Conservation (phyloP, 2,113 vertebrate species). For the Quiscalus mexicanus region DNA sequence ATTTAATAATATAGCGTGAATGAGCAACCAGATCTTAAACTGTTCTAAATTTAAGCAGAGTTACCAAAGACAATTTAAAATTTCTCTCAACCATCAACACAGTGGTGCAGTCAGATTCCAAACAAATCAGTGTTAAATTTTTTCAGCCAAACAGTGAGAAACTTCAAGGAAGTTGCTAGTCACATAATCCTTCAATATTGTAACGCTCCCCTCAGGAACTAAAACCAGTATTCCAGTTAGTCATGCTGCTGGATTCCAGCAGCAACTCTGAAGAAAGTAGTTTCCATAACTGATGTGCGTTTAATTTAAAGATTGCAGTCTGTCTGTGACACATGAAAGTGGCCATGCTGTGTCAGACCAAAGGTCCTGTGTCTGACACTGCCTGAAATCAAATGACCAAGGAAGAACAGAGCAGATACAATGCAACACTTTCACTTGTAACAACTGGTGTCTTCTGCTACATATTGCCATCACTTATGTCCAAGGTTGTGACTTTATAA, state of each 20-base stretch:
- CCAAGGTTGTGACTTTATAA: neutral
- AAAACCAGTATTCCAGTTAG: neutral
- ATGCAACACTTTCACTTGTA: rapidly evolving
- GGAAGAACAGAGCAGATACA: rapidly evolving
- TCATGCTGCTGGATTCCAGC: neutral
- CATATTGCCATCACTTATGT: neutral
- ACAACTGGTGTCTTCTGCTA: neutral
- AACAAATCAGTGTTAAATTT: neutral
- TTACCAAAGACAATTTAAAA: neutral
- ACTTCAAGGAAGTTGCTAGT: neutral
- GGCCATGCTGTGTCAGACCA: neutral
- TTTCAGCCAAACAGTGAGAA: neutral
- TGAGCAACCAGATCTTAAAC: neutral
- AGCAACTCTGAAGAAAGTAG: neutral
- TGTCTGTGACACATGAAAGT: neutral
- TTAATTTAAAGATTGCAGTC: neutral
- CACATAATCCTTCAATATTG: neutral
- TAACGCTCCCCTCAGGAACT: neutral
- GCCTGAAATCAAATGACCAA: neutral
- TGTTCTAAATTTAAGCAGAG: neutral
- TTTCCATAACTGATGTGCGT: neutral
- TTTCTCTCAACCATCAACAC: neutral
- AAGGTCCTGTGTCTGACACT: neutral
- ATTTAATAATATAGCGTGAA: neutral
- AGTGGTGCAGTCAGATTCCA: neutral